phyloP scores from a whole-genome alignment of 2,888 invertebrate species.

The Drosophila greeni region DNA sequence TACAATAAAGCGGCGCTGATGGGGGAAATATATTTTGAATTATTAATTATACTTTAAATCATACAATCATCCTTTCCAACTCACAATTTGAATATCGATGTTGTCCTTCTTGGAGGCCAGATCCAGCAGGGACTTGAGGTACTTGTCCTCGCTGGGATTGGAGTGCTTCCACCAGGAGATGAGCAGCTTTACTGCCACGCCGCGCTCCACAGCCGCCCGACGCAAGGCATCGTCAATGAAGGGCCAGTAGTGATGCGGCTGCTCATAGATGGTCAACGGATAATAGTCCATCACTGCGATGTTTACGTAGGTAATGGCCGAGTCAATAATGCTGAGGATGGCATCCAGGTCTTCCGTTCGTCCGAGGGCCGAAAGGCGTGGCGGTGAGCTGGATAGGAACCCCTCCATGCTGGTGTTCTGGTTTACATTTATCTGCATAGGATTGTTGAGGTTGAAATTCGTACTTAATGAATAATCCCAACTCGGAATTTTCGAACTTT shows the following conservation, averaged over 20 bases:
- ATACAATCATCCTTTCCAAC: slow-evolving; percentile 12
- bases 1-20: slow-evolving; percentile 86
- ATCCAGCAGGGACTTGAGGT: slow-evolving; percentile 87
- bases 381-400: slow-evolving; percentile 91
- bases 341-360: slow-evolving; percentile 92
- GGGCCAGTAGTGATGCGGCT: slow-evolving; percentile 91
- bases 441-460: slow-evolving; percentile 84
- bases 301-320: slow-evolving; percentile 91
- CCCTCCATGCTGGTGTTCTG: slow-evolving; percentile 81
- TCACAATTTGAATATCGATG: slow-evolving; percentile 89
- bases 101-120: slow-evolving; percentile 79
- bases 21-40: too few relatives aligned
- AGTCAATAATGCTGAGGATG: slow-evolving; percentile 87
- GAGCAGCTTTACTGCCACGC: slow-evolving; percentile 88
- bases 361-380: slow-evolving; percentile 88
- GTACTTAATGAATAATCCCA: slow-evolving; percentile 88
- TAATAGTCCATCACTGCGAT: slow-evolving; percentile 99
- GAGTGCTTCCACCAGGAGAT: slow-evolving; percentile 95
- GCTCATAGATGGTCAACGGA: slow-evolving; percentile 87
- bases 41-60: neutral
- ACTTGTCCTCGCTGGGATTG: slow-evolving; percentile 85
- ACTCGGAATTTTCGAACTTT: slow-evolving; percentile 84
- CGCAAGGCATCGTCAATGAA: slow-evolving; percentile 93
- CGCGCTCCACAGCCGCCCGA: slow-evolving; percentile 89
- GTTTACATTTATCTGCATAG: slow-evolving; percentile 84